These are phyloP conservation scores for Riparia riparia DNA, from an alignment of 2,113 vertebrate species.

Conservation along the genomic window DNA sequence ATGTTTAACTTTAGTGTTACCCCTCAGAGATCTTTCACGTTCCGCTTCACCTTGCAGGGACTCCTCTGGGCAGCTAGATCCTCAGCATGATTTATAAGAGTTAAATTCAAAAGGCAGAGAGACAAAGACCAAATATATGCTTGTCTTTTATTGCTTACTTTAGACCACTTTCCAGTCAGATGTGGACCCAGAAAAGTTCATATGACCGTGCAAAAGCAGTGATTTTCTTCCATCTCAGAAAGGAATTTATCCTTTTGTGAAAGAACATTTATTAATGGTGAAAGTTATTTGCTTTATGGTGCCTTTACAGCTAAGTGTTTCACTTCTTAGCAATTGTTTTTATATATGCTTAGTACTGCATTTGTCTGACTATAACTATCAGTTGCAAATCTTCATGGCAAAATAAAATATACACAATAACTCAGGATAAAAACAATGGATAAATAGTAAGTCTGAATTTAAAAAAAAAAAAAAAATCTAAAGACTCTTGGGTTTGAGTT, in stretches of 20 bases:
- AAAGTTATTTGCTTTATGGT: neutral
- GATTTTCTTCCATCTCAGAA: neutral
- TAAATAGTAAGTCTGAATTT: neutral
- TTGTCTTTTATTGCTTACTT: neutral
- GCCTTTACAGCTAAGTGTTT: neutral
- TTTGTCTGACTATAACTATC: neutral
- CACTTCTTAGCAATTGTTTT: neutral
- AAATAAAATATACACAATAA: neutral
- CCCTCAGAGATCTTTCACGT: neutral
- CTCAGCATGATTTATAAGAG: neutral
- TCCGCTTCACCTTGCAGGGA: neutral
- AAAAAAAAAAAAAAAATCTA: neutral
- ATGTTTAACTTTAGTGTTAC: neutral
- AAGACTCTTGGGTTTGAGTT: rapidly evolving
- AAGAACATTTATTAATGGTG: neutral
- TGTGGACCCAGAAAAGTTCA: neutral
- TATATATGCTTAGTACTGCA: neutral
- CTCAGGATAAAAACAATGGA: neutral
- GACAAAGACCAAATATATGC: neutral
- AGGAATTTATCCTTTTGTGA: neutral
- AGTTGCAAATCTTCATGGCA: neutral
- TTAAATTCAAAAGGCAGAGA: neutral
- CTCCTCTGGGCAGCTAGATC: neutral
- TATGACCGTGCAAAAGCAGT: neutral
- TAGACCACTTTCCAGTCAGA: neutral